Evolutionary conservation across 2,113 vertebrate species (phyloP).

Genomic region (Silurus glanis): DNA sequence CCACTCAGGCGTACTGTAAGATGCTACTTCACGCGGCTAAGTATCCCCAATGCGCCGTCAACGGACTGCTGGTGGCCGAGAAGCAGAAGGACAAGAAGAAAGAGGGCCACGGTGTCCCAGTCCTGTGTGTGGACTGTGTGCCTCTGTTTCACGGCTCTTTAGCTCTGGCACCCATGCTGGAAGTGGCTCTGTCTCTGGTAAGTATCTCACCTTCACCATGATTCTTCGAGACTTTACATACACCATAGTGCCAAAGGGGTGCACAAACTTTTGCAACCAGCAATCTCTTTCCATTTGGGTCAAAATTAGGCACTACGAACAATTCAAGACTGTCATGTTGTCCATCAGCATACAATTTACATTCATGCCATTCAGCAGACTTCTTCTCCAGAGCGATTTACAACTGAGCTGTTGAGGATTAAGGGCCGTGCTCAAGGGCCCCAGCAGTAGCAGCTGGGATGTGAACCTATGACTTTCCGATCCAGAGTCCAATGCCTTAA

Average conservation of each 20-base stretch:
- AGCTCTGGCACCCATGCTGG: constrained; percentile 91
- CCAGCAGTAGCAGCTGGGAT: too few relatives aligned
- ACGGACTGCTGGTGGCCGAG: constrained; percentile 89
- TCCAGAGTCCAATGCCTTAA: too few relatives aligned
- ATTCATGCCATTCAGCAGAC: too few relatives aligned
- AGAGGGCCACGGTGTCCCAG: constrained; percentile 64
- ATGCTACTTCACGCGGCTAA: constrained; percentile 93
- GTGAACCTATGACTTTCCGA: too few relatives aligned
- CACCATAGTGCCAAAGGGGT: neutral
- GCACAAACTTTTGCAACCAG: neutral
- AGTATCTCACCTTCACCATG: constrained; percentile 51
- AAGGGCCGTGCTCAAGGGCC: too few relatives aligned
- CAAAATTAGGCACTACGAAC: too few relatives aligned
- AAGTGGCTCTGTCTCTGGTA: constrained; percentile 91
- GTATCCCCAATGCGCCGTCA: constrained; percentile 89
- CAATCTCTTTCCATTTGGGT: neutral
- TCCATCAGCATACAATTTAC: too few relatives aligned
- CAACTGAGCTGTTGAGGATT: too few relatives aligned
- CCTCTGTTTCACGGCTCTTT: constrained; percentile 92
- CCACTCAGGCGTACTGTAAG: constrained; percentile 94
- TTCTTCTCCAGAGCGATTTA: too few relatives aligned
- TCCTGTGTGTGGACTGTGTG: constrained; percentile 90
- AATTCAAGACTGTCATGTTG: too few relatives aligned
- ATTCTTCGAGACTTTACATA: neutral
- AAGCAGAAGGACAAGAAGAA: constrained; percentile 79